Evolutionary conservation across 2,888 invertebrate species (phyloP).

Genomic region (Eupithecia dodoneata): DNA sequence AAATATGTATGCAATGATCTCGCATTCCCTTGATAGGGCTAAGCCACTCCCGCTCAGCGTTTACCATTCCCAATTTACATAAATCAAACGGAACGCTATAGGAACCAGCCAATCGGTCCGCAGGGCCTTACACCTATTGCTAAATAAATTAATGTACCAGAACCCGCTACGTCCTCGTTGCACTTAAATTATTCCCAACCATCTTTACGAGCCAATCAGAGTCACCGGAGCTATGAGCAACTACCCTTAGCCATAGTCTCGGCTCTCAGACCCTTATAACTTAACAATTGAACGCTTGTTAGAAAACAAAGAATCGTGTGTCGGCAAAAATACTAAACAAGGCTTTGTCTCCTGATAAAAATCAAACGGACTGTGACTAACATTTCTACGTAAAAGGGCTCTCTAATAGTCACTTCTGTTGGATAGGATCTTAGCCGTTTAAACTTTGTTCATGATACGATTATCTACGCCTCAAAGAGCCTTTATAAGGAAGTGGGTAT

Average conservation of each 20-base stretch:
- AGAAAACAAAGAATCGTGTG: constrained; percentile 22
- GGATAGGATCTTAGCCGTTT: constrained; percentile 30
- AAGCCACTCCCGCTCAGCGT: constrained; percentile 47
- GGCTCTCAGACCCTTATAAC: constrained; percentile 18
- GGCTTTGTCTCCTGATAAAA: constrained; percentile 26
- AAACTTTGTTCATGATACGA: constrained; percentile 33
- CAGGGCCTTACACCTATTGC: constrained; percentile 57
- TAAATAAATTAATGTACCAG: constrained; percentile 53
- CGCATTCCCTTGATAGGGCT: constrained; percentile 46
- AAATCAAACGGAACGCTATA: constrained; percentile 60
- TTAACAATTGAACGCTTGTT: constrained; percentile 15
- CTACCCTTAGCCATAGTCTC: constrained; percentile 12
- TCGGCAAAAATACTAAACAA: constrained; percentile 22
- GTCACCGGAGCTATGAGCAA: constrained; percentile 28
- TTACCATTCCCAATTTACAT: constrained; percentile 66
- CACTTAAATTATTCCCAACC: constrained; percentile 35
- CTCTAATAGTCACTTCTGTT: constrained; percentile 37
- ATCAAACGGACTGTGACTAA: constrained; percentile 28
- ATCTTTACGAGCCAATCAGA: constrained; percentile 38
- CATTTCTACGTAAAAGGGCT: constrained; percentile 37
- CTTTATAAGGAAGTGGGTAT: constrained; percentile 46
- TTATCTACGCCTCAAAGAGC: constrained; percentile 39
- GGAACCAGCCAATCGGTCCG: constrained; percentile 49
- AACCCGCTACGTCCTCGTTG: constrained; percentile 35
- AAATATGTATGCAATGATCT: constrained; percentile 47